Evolutionary conservation across 2,797 vertebrate genomes (phyloP).

Genomic region (Spheniscus humboldti): DNA sequence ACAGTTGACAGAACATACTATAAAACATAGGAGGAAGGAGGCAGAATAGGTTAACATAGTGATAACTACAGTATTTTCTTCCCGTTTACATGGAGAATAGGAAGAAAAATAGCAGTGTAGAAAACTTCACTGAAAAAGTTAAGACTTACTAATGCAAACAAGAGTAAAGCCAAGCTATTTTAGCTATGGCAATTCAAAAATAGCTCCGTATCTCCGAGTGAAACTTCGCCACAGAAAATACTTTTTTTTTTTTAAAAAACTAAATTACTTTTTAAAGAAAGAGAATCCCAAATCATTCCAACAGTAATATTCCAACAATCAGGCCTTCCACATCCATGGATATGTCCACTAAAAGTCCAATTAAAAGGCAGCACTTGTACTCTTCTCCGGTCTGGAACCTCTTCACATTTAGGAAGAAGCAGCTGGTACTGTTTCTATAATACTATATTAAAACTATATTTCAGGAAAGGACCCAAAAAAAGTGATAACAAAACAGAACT

Average conservation of each 20-base stretch:
- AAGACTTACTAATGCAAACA: not conserved
- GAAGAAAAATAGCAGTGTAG: not conserved
- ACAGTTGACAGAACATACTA: not conserved
- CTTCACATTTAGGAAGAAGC: not conserved
- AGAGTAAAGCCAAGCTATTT: not conserved
- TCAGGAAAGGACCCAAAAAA: not conserved
- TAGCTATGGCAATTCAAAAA: not conserved
- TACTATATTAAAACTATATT: not conserved
- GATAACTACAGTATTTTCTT: not conserved
- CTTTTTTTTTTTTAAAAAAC: not conserved
- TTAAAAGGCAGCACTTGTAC: not conserved
- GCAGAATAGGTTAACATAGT: not conserved
- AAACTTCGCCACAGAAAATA: not conserved
- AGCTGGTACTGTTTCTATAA: not conserved
- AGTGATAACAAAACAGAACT: slow-evolving; percentile 64
- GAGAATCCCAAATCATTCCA: not conserved
- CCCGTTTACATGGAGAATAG: not conserved
- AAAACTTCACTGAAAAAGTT: not conserved
- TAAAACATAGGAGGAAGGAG: not conserved
- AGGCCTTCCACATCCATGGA: not conserved
- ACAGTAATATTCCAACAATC: not conserved
- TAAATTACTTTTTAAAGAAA: not conserved
- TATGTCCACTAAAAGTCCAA: not conserved
- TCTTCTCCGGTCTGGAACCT: not conserved
- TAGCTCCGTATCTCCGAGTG: not conserved